Conservation (phyloP, 2,888 invertebrate genomes). For the Isotomurus palustris region DNA sequence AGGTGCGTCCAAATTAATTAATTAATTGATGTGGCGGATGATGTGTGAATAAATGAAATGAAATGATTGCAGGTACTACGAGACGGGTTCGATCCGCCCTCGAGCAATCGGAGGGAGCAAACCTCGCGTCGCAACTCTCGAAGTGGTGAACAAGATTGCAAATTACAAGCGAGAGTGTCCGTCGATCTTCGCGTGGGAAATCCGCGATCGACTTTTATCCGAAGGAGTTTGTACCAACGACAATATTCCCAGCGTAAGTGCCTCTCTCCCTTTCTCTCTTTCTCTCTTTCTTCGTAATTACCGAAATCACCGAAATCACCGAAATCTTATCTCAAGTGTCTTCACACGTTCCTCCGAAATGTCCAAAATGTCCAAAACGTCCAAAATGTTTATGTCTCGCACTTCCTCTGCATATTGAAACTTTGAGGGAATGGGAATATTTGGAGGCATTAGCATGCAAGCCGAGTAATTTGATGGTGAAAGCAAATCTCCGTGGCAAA, state of each 20-base stretch:
- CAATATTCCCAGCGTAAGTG: conserved; percentile 93
- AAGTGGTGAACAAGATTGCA: conserved; percentile 91
- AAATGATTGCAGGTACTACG: conserved; percentile 82
- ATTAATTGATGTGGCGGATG: not conserved
- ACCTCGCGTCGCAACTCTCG: conserved; percentile 88
- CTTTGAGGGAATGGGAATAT: too few species aligned
- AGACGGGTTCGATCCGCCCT: conserved; percentile 95
- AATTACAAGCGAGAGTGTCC: conserved; percentile 96
- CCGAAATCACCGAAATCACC: too few species aligned
- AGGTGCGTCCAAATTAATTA: conserved; percentile 51
- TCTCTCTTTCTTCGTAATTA: too few species aligned
- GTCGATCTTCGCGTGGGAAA: conserved; percentile 98
- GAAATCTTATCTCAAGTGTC: not conserved
- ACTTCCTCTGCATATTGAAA: too few species aligned
- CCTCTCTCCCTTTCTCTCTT: too few species aligned
- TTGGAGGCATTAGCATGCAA: too few species aligned
- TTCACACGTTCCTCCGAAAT: too few species aligned
- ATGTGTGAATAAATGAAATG: not conserved
- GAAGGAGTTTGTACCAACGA: conserved; percentile 96
- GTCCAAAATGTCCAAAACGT: too few species aligned
- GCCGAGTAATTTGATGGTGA: too few species aligned
- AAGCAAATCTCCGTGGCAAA: too few species aligned
- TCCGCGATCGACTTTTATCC: conserved; percentile 84
- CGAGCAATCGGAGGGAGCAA: conserved; percentile 96
- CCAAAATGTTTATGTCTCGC: too few species aligned